Base-by-base conservation (phyloP, 2,797 vertebrate genomes). In the Alectoris magna region DNA sequence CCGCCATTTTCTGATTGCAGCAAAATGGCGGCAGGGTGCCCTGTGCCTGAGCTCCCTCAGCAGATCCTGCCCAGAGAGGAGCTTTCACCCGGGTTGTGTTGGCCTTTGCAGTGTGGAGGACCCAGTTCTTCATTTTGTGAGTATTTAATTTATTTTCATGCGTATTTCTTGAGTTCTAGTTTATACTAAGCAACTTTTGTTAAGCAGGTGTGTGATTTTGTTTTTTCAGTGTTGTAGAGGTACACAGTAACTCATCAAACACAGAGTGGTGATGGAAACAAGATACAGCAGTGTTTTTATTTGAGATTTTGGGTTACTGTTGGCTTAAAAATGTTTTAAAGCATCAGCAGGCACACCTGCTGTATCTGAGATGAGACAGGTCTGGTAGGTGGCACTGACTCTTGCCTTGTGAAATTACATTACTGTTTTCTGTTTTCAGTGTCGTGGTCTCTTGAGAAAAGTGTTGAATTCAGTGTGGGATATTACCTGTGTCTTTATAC, bases 231-330 rank as follows among this genome's bases (percentile, higher is more conserved):
- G 2, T 8, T 46, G 60, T 11, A 24, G 41, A 49, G 69, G 24
- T 0, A 2, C 8, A 4, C 17, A 14, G 59, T 43, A 64, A 27
- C 0, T 0, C n/a, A 10, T 5, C 8, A 9, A 38, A 11, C 21
- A 18, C 18, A n/a, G 29, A 77, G 29, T 3, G 44, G 18, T 36
- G 21, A 17, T 39, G 29, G 41, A 77, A 80, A 34, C 22, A 63
- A 56, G 19, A 7, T 16, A 14, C 5, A 46, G 66, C 12, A 21
- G 34, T 36, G 10, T 67, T 18, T 55, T 64, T 29, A 55, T 14
- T 10, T 14, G 36, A 44, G 14, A 5, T 43, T 71, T 67, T 2
- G 70, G 4, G 13, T 10, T 51, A 24, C 11, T 48, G 15, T 15
- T 59, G 43, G 22, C 24, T 58, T 66, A 51, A 21, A n/a, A 34